Percentiles rank a stretch among this genome's conserved stretches.
Conservation (phyloP, 1,140 invertebrate genomes). For the Rhopalosiphum maidis region DNA sequence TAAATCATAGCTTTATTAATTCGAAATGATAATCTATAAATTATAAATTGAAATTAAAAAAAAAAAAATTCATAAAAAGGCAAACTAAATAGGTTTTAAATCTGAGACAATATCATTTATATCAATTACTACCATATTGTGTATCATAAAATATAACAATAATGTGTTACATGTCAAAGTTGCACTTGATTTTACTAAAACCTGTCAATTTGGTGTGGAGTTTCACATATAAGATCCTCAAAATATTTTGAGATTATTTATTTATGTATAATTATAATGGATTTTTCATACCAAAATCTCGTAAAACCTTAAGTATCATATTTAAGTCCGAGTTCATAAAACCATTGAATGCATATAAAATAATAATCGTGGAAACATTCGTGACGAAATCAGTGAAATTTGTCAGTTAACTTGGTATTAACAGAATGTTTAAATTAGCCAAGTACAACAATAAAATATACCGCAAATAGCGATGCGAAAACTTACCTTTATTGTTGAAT, state of each 20-base stretch:
- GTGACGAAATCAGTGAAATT: neutral
- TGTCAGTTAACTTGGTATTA: neutral
- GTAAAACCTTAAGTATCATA: too few relatives aligned
- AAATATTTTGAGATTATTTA: too few relatives aligned
- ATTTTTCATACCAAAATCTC: too few relatives aligned
- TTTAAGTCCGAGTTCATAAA: too few relatives aligned
- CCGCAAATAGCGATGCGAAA: neutral
- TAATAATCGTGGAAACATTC: too few relatives aligned
- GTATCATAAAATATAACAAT: too few relatives aligned
- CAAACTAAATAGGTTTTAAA: neutral
- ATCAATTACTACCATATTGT: neutral
- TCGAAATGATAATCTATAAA: neutral
- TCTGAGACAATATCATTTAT: neutral
- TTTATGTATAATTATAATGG: too few relatives aligned
- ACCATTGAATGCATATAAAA: neutral
- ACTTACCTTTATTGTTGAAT: neutral
- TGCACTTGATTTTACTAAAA: neutral
- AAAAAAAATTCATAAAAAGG: too few relatives aligned
- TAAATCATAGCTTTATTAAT: neutral
- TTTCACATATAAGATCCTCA: too few relatives aligned
- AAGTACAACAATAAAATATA: neutral
- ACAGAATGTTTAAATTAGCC: too few relatives aligned
- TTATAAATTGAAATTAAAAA: neutral
- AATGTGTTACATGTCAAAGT: neutral
- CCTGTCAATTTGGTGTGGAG: too few relatives aligned